Evolutionary conservation across 1,140 invertebrate genomes (phyloP).

Genomic region (Leptinotarsa undecemlineata): DNA sequence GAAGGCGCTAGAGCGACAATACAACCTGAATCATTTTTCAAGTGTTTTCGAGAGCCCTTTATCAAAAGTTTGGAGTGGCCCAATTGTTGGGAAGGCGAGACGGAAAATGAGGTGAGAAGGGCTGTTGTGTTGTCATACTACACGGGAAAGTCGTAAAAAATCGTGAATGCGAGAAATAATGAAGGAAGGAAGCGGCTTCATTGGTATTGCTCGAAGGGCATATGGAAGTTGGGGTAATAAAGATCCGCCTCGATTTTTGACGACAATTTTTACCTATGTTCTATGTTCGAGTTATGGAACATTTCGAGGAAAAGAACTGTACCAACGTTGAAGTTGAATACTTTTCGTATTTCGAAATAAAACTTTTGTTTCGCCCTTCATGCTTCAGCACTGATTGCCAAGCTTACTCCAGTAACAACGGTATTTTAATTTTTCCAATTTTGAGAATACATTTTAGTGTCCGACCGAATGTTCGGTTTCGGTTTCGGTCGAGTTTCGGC

Average conservation of each 20-base stretch:
- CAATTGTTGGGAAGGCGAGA: constrained; percentile 11
- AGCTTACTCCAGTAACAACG: too few relatives aligned
- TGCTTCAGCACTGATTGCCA: too few relatives aligned
- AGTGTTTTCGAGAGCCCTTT: constrained; percentile 11
- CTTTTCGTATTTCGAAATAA: too few relatives aligned
- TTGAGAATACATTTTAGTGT: too few relatives aligned
- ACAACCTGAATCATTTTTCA: constrained; percentile 19
- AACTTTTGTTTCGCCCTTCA: too few relatives aligned
- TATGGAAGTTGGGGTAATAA: constrained; percentile 15
- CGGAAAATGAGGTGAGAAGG: constrained; percentile 9
- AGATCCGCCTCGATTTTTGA: not conserved
- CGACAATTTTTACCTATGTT: too few relatives aligned
- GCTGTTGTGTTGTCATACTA: constrained; percentile 2
- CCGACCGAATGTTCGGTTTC: too few relatives aligned
- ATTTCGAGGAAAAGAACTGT: too few relatives aligned
- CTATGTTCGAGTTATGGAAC: not conserved
- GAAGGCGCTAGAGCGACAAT: not conserved
- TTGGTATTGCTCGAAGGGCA: not conserved
- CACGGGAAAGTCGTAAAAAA: not conserved
- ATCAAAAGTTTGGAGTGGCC: constrained; percentile 12
- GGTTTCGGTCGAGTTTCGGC: too few relatives aligned
- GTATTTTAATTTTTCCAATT: too few relatives aligned
- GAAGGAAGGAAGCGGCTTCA: constrained; percentile 1
- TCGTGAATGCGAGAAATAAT: constrained; percentile 2
- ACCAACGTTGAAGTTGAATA: too few relatives aligned